These are phyloP conservation scores for Mohoua ochrocephala DNA, from an alignment of 2,113 vertebrate species.

Conservation along the genomic window DNA sequence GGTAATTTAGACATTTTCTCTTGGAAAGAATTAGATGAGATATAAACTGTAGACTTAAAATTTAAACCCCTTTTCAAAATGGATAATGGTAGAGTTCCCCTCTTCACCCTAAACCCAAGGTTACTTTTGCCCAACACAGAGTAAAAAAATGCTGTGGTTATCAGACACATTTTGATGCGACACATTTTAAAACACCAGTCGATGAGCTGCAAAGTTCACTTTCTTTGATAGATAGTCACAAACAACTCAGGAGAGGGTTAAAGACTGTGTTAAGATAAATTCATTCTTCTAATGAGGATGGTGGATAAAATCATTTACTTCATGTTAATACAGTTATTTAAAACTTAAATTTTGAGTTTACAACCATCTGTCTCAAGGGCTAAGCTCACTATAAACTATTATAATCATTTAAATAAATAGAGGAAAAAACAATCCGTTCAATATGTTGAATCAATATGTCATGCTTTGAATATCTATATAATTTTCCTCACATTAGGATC, in stretches of 20 bases:
- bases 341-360: conserved; percentile 77
- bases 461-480: conserved; percentile 72
- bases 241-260: conserved; percentile 29
- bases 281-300: conserved; percentile 54
- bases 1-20: not conserved
- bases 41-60: not conserved
- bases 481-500: conserved; percentile 70
- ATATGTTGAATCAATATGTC: conserved; percentile 80
- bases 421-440: conserved; percentile 74
- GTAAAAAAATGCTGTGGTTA: not conserved
- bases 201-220: not conserved
- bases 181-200: not conserved
- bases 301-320: conserved; percentile 68
- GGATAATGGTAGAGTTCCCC: not conserved
- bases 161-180: not conserved
- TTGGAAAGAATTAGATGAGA: not conserved
- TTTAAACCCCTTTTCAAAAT: not conserved
- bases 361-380: conserved; percentile 75
- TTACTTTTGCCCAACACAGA: not conserved
- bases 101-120: not conserved
- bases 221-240: conserved; percentile 14
- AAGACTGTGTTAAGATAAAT: conserved; percentile 22
- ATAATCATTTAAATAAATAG: conserved; percentile 79
- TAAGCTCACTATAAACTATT: conserved; percentile 77
- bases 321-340: conserved; percentile 75